Base-by-base conservation (phyloP, 2,888 invertebrate species). In the Pemphredon lugubris region DNA sequence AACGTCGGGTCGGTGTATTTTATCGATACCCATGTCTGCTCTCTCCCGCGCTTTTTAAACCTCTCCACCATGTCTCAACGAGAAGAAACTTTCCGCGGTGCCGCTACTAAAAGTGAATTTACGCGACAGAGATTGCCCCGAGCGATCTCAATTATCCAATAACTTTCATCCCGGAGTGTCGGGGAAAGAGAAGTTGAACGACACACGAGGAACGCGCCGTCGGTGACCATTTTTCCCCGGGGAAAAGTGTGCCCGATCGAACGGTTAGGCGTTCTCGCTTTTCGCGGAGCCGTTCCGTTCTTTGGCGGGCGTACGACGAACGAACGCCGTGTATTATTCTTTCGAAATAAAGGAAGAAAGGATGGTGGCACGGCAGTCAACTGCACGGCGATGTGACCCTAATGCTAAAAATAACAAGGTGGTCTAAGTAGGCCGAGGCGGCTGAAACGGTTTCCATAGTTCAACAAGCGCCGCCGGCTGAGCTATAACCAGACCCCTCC, bases 321-420 rank as follows among this genome's bases (percentile, higher is more conserved):
- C 7, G 26, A 26, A 26, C 4, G 3, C 3, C 26, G 23, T 39
- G 18, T 21, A 47, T 20, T 16, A n/a, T 26, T 48, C 64, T 61
- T 69, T 64, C 39, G 65, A 61, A 63, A 70, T 42, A 60, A 51
- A 65, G 70, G 64, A 77, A 73, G 76, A 76, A 74, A 70, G 67
- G 74, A 81, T 69, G 71, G 59, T 63, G 58, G 47, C 47, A 51
- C 63, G 74, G 73, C 71, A 67, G 72, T 58, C 58, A 68, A 68
- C 45, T 68, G 73, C 69, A 79, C 70, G 77, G 65, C 74, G 77
- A 75, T 84, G 80, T 85, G 86, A 87, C 86, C 86, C 85, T 83
- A 85, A 86, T 85, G 84, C 87, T 87, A 86, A 86, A 87, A 85
- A 87, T 87, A 86, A 73, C 81, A 73, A 81, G 75, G 61, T 79